phyloP scores from a whole-genome alignment of 2,113 vertebrate genomes.

The Antechinus stuartii region DNA sequence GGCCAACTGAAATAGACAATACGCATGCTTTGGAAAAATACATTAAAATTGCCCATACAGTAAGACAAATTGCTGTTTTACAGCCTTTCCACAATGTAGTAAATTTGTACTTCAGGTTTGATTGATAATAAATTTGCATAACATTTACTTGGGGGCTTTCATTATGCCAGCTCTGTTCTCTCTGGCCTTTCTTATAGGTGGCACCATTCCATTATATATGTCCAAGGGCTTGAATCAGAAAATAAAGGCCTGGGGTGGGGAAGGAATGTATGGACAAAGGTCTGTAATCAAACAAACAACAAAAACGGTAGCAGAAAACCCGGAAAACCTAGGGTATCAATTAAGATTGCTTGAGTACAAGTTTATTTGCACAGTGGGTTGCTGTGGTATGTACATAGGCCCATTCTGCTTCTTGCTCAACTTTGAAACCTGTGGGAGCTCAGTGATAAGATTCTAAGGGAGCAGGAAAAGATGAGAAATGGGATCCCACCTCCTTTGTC shows the following conservation, averaged over 20 bases:
- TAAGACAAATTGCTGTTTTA: conserved; percentile 83
- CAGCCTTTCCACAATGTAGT: conserved; percentile 76
- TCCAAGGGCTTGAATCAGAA: conserved; percentile 60
- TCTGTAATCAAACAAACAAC: conserved; percentile 75
- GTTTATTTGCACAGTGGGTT: conserved; percentile 39
- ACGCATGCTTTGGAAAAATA: conserved; percentile 75
- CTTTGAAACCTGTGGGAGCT: neutral
- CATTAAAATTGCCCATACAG: conserved; percentile 80
- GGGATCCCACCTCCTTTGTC: conserved; percentile 24
- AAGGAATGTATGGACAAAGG: conserved; percentile 57
- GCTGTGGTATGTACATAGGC: neutral
- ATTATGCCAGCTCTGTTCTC: conserved; percentile 77
- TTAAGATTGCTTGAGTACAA: conserved; percentile 57
- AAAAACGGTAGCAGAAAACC: conserved; percentile 46
- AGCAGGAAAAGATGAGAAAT: neutral
- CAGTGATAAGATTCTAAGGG: neutral
- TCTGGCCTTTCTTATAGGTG: conserved; percentile 69
- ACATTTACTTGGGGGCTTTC: conserved; percentile 79
- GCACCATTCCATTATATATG: conserved; percentile 69
- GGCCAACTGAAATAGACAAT: conserved; percentile 82
- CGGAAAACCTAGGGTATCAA: conserved; percentile 50
- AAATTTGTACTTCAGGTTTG: conserved; percentile 82
- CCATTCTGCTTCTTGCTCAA: neutral
- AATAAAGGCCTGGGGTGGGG: conserved; percentile 61
- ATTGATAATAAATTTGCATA: conserved; percentile 84